phyloP scores from a whole-genome alignment of 2,888 invertebrate genomes.

The Liopterus haemorrhoidalis region DNA sequence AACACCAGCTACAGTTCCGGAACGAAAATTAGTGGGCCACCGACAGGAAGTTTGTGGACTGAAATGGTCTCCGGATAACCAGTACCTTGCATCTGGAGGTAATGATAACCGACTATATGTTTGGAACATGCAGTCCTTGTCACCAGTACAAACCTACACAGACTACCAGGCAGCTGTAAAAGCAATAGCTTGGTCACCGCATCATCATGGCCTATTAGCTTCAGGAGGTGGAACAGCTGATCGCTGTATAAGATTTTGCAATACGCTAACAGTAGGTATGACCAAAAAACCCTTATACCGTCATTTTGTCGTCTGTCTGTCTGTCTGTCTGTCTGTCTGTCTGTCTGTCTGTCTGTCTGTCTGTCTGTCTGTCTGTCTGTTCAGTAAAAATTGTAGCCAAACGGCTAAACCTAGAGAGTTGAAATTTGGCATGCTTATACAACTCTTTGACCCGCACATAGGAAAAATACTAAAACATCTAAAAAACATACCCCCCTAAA shows the following conservation, averaged over 20 bases:
- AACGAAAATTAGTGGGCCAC: constrained; percentile 66
- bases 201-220: constrained; percentile 93
- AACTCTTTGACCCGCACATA: no score
- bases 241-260: constrained; percentile 95
- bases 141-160: constrained; percentile 91
- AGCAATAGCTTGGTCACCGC: constrained; percentile 98
- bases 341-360: no score
- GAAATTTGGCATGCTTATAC: no score
- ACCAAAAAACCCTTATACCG: no score
- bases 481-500: no score
- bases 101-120: constrained; percentile 93
- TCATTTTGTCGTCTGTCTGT: no score
- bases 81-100: constrained; percentile 90
- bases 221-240: constrained; percentile 99
- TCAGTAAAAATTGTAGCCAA: no score
- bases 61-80: constrained; percentile 93
- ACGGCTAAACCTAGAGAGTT: no score
- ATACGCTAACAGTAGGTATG: constrained; percentile 94
- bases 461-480: no score
- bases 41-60: constrained; percentile 73
- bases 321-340: no score
- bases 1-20: constrained; percentile 69
- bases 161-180: constrained; percentile 97
- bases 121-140: constrained; percentile 79
- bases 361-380: no score